These are phyloP conservation scores for Oceanodroma leucorhoa DNA, from an alignment of 2,797 vertebrate species.

Conservation along the genomic window DNA sequence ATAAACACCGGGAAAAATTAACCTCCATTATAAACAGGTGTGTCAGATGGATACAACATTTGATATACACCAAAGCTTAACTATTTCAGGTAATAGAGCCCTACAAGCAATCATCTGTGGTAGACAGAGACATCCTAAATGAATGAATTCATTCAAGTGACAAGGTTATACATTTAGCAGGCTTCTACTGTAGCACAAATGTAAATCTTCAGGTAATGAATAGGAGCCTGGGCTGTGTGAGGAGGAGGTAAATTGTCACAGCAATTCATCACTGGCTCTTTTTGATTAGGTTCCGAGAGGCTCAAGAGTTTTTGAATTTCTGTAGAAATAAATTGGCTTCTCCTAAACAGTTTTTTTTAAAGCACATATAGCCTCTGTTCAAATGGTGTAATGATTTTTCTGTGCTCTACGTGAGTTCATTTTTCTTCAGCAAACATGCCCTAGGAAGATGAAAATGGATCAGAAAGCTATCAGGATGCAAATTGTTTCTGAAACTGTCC, in stretches of 20 bases:
- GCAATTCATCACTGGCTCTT: not conserved
- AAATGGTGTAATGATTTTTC: not conserved
- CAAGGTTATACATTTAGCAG: not conserved
- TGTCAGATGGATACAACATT: not conserved
- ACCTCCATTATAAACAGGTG: not conserved
- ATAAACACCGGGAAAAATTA: not conserved
- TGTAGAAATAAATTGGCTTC: not conserved
- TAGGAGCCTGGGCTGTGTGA: not conserved
- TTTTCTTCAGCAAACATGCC: not conserved
- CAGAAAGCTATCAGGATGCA: not conserved
- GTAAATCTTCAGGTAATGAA: not conserved
- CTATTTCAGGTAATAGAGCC: not conserved
- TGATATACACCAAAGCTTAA: not conserved
- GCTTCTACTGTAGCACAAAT: not conserved
- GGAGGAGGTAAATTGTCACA: not conserved
- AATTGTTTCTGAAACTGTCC: not conserved
- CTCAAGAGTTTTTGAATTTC: not conserved
- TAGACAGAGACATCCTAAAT: not conserved
- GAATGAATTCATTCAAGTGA: not conserved
- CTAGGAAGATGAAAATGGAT: not conserved
- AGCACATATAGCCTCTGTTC: not conserved
- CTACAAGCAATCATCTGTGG: not conserved
- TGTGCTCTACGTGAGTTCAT: not conserved
- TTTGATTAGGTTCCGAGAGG: not conserved
- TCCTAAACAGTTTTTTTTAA: not conserved